Base-by-base conservation (phyloP, 64 coral and sea anemone species). In the Montipora capricornis region DNA sequence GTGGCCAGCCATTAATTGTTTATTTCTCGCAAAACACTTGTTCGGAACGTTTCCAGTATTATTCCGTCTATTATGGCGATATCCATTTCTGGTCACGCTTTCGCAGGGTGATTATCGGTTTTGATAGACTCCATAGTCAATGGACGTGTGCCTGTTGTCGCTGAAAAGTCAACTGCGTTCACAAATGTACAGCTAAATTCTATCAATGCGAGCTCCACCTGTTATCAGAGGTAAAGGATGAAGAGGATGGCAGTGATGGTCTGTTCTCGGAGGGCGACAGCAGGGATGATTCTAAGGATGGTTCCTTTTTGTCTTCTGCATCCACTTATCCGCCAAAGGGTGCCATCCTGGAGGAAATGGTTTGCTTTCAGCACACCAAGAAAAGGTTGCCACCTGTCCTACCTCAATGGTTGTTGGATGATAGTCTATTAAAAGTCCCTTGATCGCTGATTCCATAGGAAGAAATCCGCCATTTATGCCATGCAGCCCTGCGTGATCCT, bases 111-210 rank as follows among this genome's bases (percentile, higher is more conserved):
- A 68, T 84, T 68, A 0, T 64, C 11, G 52, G 46, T 19, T 83
- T 57, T 19, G 80, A 83, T 17, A 83, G 4, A 3, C 49, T 22
- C 14, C 13, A 22, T 6, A 67, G 62, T 59, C 49, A 2, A n/a
- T 83, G 80, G 80, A 83, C 0, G 58, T 83, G 58, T 59, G 80
- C 49, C 14, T 83, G 80, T 29, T 83, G 80, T 26, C 51, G 80
- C 5, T 16, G 19, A 9, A 53, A 59, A 19, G 17, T 55, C 5
- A 83, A 61, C 50, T 83, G 80, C 13, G 2, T 83, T 22, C 80
- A 83, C 22, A 83, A 83, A 24, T 61, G 48, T 16, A 51, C 62
- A 17, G 52, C 3, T n/a, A 83, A 83, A 19, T 83, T 83, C 13
- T 83, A 67, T 5, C 49, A 83, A 58, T 24, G n/a, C 13, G 51